These are phyloP conservation scores for Allobates femoralis DNA, from an alignment of 2,797 vertebrate species.

Conservation along the genomic window DNA sequence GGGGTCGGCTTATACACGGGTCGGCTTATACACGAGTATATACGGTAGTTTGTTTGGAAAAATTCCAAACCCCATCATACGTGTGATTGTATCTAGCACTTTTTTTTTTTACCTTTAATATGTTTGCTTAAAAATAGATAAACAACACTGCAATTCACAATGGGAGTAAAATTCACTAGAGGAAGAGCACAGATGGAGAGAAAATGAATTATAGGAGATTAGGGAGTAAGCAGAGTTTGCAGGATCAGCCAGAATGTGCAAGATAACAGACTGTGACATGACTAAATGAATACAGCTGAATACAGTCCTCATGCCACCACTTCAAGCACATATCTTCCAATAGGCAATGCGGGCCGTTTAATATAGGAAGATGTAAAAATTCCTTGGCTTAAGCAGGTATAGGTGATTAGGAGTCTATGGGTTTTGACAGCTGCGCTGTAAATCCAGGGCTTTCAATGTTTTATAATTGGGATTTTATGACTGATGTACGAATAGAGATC, in stretches of 20 bases:
- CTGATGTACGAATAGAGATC: not conserved
- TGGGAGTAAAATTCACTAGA: constrained; percentile 14
- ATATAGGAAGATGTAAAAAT: not conserved
- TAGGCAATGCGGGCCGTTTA: not conserved
- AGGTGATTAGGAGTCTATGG: not conserved
- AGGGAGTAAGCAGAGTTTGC: constrained; percentile 14
- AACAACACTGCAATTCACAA: constrained; percentile 11
- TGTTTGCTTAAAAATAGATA: constrained; percentile 17
- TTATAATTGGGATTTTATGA: not conserved
- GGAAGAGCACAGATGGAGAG: constrained; percentile 20
- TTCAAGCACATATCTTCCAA: not conserved
- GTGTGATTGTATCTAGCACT: not conserved
- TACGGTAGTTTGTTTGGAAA: not conserved
- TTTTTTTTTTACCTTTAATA: constrained; percentile 8
- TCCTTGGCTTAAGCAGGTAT: not conserved
- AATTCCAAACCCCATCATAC: not conserved
- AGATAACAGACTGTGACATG: constrained; percentile 19
- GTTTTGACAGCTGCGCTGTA: not conserved
- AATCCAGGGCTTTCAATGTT: not conserved
- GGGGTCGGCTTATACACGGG: too few relatives aligned
- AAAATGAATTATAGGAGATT: constrained; percentile 36
- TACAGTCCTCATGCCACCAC: not conserved
- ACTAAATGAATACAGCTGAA: constrained; percentile 15
- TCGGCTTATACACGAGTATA: too few relatives aligned
- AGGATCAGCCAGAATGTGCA: constrained; percentile 24